A percentile compares a stretch with the other conserved stretches of the same genome.
Evolutionary conservation across 2,888 invertebrate species (phyloP).

Genomic region (Volucella zonaria): DNA sequence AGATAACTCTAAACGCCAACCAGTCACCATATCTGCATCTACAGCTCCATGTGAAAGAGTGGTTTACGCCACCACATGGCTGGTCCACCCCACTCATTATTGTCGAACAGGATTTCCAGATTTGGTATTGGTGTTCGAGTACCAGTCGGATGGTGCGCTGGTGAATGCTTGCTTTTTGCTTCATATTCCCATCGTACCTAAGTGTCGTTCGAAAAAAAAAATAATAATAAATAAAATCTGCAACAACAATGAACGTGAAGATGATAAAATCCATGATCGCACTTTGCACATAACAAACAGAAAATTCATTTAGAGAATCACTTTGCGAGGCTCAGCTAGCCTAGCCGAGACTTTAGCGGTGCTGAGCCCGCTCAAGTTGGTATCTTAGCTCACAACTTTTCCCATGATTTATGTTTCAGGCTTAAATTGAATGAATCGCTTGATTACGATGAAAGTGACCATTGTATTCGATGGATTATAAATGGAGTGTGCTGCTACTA

Average conservation of each 20-base stretch:
- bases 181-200: conserved; percentile 49
- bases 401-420: conserved; percentile 47
- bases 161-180: conserved; percentile 36
- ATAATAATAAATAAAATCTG: not conserved
- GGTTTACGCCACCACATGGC: conserved; percentile 23
- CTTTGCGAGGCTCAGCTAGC: conserved; percentile 35
- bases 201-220: conserved; percentile 18
- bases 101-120: conserved; percentile 50
- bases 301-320: conserved; percentile 53
- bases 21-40: conserved; percentile 55
- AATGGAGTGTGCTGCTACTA: conserved; percentile 27
- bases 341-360: conserved; percentile 29
- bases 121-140: conserved; percentile 24
- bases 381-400: conserved; percentile 39
- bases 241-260: conserved; percentile 17
- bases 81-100: conserved; percentile 20
- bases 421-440: conserved; percentile 37
- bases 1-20: conserved; percentile 45
- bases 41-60: conserved; percentile 45
- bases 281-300: conserved; percentile 7
- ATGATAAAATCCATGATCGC: conserved; percentile 48
- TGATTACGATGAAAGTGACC: conserved; percentile 68
- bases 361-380: conserved; percentile 22
- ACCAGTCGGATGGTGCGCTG: conserved; percentile 50
- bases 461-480: conserved; percentile 56